Base-by-base conservation (phyloP, 1,140 invertebrate species). In the Oncopodura yosiiana region DNA sequence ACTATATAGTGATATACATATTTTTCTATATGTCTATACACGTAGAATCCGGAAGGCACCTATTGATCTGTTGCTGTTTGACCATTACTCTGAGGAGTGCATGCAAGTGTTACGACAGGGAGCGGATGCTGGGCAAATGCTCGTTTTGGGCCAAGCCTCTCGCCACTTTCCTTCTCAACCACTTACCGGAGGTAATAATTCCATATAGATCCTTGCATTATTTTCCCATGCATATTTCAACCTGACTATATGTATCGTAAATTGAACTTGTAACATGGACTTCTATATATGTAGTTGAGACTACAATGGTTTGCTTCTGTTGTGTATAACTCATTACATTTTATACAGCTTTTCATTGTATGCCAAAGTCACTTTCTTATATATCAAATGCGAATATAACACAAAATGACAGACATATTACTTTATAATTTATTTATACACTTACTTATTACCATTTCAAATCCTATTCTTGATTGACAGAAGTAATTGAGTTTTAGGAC, bases 31-130 rank as follows among this genome's bases (percentile, higher is more conserved):
- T n/a, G n/a, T 30, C n/a, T 50, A 16, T 38, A 8, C 11, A n/a
- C 45, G 27, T 19, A 54, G 53, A 18, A 46, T 54, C 21, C 53
- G 53, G 37, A 54, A 48, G 27, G n/a, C 19, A 4, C 53, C 53
- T 24, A 48, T 54, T 46, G 53, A 54, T 54, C 26, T 54, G 34
- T 18, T 54, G 23, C 42, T 54, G 3, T 19, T 54, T 46, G 53
- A 54, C 43, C 43, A 34, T 18, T 37, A 12, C 30, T 54, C 11
- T n/a, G 43, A 48, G 11, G 27, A 39, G 4, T 19, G 14, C 12
- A 9, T 36, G 14, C 23, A 34, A 23, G 18, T 44, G 5, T 36
- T 43, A 41, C 14, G 27, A 30, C n/a, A 16, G 29, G 23, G 21
- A 14, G 5, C 23, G 6, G 29, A n/a, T 14, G 9, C 38, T 5